phyloP scores from a whole-genome alignment of 2,888 invertebrate genomes.

The Diaperis boleti region DNA sequence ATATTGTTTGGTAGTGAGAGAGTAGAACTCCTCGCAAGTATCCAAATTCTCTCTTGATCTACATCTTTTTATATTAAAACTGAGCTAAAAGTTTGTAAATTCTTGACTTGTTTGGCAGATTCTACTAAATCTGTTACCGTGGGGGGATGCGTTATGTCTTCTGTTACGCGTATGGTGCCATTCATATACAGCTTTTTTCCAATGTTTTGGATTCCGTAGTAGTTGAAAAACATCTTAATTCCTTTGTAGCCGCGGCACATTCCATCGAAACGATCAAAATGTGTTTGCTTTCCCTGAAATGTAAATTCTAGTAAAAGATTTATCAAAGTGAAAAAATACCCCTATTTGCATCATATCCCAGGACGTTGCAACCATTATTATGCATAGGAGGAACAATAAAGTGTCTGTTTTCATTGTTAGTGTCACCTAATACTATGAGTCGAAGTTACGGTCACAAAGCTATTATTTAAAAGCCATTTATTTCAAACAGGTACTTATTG shows the following conservation, averaged over 20 bases:
- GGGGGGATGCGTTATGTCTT: constrained; percentile 36
- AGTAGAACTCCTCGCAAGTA: constrained; percentile 46
- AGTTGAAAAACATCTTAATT: constrained; percentile 42
- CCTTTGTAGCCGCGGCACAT: constrained; percentile 39
- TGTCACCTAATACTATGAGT: constrained; percentile 6
- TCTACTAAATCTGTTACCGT: constrained; percentile 20
- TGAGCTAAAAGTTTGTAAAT: constrained; percentile 40
- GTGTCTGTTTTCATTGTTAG: constrained; percentile 10
- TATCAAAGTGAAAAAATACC: not conserved
- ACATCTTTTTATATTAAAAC: constrained; percentile 38
- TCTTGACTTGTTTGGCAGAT: not conserved
- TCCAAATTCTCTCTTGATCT: constrained; percentile 44
- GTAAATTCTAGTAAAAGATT: not conserved
- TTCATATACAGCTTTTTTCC: constrained; percentile 38
- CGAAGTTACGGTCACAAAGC: not conserved
- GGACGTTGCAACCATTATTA: not conserved
- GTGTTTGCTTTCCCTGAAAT: constrained; percentile 40
- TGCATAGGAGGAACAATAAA: not conserved
- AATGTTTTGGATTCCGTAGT: constrained; percentile 13
- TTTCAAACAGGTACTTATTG: constrained; percentile 2
- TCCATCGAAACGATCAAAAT: constrained; percentile 45
- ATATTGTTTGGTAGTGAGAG: constrained; percentile 42
- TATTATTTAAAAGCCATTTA: constrained; percentile 32
- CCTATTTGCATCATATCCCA: constrained; percentile 28
- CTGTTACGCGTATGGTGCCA: constrained; percentile 31